Percentiles rank a stretch among this genome's conserved stretches.
These are phyloP conservation scores for Falco concolor DNA, from an alignment of 2,797 vertebrate genomes.

Conservation along the genomic window DNA sequence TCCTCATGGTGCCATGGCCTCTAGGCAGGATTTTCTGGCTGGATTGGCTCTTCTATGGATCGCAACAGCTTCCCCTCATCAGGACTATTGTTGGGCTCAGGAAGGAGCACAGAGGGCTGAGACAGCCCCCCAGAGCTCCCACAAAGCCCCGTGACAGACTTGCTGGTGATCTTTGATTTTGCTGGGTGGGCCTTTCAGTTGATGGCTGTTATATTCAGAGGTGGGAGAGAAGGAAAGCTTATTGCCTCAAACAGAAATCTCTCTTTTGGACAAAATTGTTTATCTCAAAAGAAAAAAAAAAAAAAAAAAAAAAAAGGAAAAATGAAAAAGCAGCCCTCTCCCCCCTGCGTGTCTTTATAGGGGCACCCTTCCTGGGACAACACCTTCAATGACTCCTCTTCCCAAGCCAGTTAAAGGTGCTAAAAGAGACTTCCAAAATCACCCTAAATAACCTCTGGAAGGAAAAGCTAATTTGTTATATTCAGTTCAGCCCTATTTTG, in stretches of 20 bases:
- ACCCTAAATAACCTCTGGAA: background rate
- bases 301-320: too few species aligned
- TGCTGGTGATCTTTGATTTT: background rate
- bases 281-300: too few species aligned
- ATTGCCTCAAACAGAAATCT: background rate
- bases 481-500: background rate
- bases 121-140: background rate
- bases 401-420: background rate
- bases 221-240: background rate
- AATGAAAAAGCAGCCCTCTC: rapidly evolving
- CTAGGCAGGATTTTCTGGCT: background rate
- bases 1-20: background rate
- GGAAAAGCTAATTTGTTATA: background rate
- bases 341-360: background rate
- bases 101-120: background rate
- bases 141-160: rapidly evolving
- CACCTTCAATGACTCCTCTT: background rate
- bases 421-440: background rate
- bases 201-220: background rate
- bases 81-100: background rate
- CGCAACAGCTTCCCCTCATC: background rate
- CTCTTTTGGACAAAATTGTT: background rate
- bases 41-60: background rate
- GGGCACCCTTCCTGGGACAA: background rate
- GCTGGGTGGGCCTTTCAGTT: background rate